A percentile compares a stretch with the other conserved stretches of the same genome.
Evolutionary conservation across 35 echinoderm and acorn worm genomes (phyloP).

Genomic region (Heliocidaris erythrogramma): DNA sequence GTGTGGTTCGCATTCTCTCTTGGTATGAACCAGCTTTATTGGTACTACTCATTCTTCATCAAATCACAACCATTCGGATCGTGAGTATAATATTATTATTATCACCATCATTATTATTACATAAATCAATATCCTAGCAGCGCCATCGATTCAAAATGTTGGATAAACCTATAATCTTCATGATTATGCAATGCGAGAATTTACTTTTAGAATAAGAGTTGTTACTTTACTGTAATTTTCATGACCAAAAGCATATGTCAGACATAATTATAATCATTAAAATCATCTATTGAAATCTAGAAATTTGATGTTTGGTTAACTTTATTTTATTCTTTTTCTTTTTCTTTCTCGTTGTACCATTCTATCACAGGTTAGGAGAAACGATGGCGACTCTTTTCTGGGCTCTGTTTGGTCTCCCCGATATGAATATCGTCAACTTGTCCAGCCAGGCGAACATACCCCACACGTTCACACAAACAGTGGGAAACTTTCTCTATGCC

Average conservation of each 20-base stretch:
- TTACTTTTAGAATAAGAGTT: too few species aligned
- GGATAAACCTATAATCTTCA: too few species aligned
- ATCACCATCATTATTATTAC: too few species aligned
- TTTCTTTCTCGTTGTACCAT: neutral
- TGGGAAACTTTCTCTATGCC: conserved; percentile 85
- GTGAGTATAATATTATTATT: neutral
- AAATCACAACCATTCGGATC: conserved; percentile 62
- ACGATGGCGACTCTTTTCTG: conserved; percentile 93
- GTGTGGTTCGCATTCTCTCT: conserved; percentile 99
- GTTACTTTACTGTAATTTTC: too few species aligned
- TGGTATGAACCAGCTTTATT: conserved; percentile 98
- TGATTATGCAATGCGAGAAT: too few species aligned
- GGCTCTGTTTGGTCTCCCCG: conserved; percentile 89
- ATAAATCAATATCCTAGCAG: too few species aligned
- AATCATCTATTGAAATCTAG: too few species aligned
- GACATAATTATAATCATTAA: too few species aligned
- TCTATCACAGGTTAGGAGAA: conserved; percentile 62
- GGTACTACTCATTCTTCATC: conserved; percentile 85
- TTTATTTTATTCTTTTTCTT: neutral
- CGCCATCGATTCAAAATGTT: too few species aligned
- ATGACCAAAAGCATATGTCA: too few species aligned
- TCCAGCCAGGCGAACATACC: conserved; percentile 42
- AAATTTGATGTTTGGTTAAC: too few species aligned
- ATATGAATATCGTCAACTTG: conserved; percentile 73
- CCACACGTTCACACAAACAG: conserved; percentile 84